These are phyloP conservation scores for Drosophila sturtevanti DNA, from an alignment of 1,140 invertebrate genomes.

Conservation along the genomic window DNA sequence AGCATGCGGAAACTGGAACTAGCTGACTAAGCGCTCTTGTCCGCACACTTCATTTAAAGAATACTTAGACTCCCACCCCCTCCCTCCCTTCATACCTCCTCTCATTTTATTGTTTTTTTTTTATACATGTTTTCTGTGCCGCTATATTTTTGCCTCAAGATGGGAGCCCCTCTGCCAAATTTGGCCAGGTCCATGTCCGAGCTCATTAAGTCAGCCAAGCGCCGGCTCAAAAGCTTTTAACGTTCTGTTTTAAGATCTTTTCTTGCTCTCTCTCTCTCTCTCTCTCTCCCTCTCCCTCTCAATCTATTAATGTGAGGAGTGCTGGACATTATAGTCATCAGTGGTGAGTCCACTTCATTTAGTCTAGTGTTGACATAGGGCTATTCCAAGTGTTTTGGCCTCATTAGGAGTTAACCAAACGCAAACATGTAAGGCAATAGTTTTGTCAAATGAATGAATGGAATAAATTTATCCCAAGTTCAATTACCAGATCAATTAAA, in stretches of 20 bases:
- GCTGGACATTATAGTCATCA: background rate
- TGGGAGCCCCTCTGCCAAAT: conserved; percentile 56
- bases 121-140: conserved; percentile 59
- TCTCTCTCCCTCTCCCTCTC: background rate
- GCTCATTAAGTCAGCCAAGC: conserved; percentile 69
- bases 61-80: conserved; percentile 21
- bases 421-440: background rate
- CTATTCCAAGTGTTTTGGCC: conserved; percentile 42
- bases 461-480: background rate
- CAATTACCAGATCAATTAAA: conserved; percentile 10
- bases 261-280: background rate
- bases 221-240: conserved; percentile 56
- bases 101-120: conserved; percentile 26
- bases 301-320: background rate
- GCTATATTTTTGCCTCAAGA: conserved; percentile 58
- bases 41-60: conserved; percentile 61
- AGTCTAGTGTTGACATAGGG: conserved; percentile 37
- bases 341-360: conserved; percentile 44
- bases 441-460: background rate
- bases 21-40: conserved; percentile 74
- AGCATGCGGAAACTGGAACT: conserved; percentile 53
- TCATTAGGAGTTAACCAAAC: conserved; percentile 19
- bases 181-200: conserved; percentile 65
- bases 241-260: conserved; percentile 39
- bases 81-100: conserved; percentile 14